Percentiles rank a stretch among this genome's conserved stretches.
Evolutionary conservation across 2,888 invertebrate genomes (phyloP).

Genomic region (Dexiosoma caninum): DNA sequence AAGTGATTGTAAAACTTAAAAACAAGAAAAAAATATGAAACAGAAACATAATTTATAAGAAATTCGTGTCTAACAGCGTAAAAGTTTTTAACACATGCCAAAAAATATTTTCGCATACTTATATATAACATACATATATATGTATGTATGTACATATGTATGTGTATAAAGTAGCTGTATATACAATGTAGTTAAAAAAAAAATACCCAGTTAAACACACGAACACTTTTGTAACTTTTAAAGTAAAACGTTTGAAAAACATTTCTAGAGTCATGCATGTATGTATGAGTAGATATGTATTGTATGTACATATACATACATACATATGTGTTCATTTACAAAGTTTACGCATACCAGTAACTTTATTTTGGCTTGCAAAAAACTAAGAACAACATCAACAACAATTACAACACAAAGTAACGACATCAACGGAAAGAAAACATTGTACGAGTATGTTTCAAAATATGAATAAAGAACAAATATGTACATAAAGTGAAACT

Average conservation of each 20-base stretch:
- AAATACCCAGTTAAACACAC: background rate
- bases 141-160: too few species aligned
- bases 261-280: too few species aligned
- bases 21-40: background rate
- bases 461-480: conserved; percentile 11
- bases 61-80: conserved; percentile 50
- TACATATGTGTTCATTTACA: too few species aligned
- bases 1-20: conserved; percentile 26
- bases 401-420: conserved; percentile 9
- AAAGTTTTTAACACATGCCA: conserved; percentile 60
- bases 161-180: too few species aligned
- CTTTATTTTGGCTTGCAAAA: conserved; percentile 45
- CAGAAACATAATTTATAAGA: conserved; percentile 52
- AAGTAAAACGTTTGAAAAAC: conserved; percentile 5
- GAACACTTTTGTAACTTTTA: background rate
- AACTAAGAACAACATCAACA: background rate
- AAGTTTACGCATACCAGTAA: conserved; percentile 49
- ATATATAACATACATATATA: too few species aligned
- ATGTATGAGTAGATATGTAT: too few species aligned
- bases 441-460: conserved; percentile 40
- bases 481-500: conserved; percentile 14
- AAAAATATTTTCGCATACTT: background rate
- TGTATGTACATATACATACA: too few species aligned
- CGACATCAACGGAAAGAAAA: conserved; percentile 39
- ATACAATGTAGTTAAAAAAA: too few species aligned